phyloP scores from a whole-genome alignment of 2,113 vertebrate genomes.

The Prinia subflava region DNA sequence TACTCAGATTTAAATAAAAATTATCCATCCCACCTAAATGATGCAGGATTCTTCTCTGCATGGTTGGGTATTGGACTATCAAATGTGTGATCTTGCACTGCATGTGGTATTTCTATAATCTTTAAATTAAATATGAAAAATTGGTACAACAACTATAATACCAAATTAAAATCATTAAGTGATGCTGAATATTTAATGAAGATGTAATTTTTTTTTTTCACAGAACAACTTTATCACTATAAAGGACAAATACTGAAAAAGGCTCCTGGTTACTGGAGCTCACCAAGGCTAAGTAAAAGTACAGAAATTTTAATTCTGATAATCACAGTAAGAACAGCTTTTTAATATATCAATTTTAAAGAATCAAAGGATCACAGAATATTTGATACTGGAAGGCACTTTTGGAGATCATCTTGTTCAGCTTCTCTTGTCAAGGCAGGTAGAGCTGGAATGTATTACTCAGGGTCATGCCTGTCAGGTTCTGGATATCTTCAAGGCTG shows the following conservation, averaged over 20 bases:
- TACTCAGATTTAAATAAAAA: not conserved
- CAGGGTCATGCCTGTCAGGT: not conserved
- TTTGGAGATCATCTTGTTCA: not conserved
- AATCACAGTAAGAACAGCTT: not conserved
- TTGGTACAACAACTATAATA: not conserved
- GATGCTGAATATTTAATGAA: not conserved
- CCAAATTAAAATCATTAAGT: not conserved
- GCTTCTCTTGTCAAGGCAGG: not conserved
- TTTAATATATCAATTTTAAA: not conserved
- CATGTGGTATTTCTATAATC: not conserved
- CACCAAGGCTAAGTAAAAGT: not conserved
- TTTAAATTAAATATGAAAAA: not conserved
- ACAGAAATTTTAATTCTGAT: not conserved
- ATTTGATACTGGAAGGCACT: not conserved
- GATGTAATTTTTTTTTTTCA: not conserved
- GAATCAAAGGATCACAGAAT: not conserved
- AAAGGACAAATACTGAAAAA: not conserved
- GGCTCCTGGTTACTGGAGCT: not conserved
- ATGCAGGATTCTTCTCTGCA: not conserved
- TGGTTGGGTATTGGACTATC: not conserved
- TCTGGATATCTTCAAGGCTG: not conserved
- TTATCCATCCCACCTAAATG: not conserved
- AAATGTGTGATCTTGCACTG: not conserved
- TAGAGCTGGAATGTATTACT: not conserved
- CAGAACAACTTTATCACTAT: not conserved